phyloP scores from a whole-genome alignment of 2,113 vertebrate species.

The Scartelaos histophorus region DNA sequence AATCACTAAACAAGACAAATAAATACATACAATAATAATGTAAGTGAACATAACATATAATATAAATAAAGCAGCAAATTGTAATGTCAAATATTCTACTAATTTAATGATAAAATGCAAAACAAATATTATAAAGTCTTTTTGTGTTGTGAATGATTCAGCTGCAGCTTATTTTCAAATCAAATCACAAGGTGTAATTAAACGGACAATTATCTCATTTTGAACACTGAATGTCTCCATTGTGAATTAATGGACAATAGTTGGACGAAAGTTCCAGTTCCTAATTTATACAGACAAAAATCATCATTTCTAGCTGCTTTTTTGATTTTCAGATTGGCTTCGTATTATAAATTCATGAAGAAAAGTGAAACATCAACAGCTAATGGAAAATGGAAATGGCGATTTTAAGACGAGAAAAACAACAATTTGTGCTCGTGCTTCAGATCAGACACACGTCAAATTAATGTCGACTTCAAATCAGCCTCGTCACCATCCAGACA shows the following conservation, averaged over 20 bases:
- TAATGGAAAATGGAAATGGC: background rate
- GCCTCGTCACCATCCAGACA: background rate
- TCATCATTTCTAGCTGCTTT: background rate
- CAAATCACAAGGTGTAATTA: background rate
- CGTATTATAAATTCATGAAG: background rate
- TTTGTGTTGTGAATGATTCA: background rate
- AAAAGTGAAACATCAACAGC: background rate
- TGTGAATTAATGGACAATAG: background rate
- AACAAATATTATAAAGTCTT: too few relatives aligned
- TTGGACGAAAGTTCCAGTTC: background rate
- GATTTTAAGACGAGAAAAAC: background rate
- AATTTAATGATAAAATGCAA: too few relatives aligned
- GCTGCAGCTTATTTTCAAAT: background rate
- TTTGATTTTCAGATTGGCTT: background rate
- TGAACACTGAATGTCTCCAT: too few relatives aligned
- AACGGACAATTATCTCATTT: too few relatives aligned
- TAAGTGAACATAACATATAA: too few relatives aligned
- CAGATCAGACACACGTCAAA: background rate
- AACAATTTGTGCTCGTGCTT: background rate
- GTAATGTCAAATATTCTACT: too few relatives aligned
- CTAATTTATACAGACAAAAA: background rate
- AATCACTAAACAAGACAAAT: too few relatives aligned
- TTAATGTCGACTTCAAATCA: background rate
- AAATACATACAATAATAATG: too few relatives aligned
- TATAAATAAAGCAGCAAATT: too few relatives aligned